phyloP scores from a whole-genome alignment of 2,113 vertebrate genomes.

The Aix galericulata region DNA sequence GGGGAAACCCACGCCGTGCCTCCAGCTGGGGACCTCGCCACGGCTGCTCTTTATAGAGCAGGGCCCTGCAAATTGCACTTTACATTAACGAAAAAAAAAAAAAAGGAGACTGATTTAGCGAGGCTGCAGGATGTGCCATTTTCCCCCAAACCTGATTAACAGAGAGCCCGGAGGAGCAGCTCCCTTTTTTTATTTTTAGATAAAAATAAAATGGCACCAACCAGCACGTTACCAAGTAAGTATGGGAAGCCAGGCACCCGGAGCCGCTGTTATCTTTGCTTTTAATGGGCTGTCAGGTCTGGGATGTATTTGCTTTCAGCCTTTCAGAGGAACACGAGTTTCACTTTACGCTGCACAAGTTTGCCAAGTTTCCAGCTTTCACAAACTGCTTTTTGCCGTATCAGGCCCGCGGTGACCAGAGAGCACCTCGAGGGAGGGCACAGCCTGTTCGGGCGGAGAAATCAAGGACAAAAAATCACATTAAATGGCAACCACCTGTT shows the following conservation, averaged over 20 bases:
- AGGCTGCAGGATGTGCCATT: not conserved
- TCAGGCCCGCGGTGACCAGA: not conserved
- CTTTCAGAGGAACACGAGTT: constrained; percentile 19
- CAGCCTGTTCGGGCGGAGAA: fast-evolving
- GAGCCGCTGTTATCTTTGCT: not conserved
- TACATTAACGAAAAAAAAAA: fast-evolving
- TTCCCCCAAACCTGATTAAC: not conserved
- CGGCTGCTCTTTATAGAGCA: fast-evolving
- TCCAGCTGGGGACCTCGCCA: not conserved
- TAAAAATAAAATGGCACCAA: not conserved
- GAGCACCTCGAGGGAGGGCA: not conserved
- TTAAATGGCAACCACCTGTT: not conserved
- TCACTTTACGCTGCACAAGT: not conserved
- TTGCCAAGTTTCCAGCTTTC: constrained; percentile 50
- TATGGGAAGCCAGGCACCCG: not conserved
- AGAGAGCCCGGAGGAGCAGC: not conserved
- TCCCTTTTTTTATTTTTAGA: not conserved
- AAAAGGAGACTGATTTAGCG: fast-evolving
- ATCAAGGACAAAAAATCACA: not conserved
- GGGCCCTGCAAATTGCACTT: not conserved
- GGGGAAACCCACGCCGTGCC: not conserved
- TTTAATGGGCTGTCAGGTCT: not conserved
- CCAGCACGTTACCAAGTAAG: not conserved
- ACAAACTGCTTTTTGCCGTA: not conserved
- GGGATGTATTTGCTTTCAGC: constrained; percentile 15